Evolutionary conservation across 2,797 vertebrate genomes (phyloP).

Genomic region (Toxotes lorentzi): DNA sequence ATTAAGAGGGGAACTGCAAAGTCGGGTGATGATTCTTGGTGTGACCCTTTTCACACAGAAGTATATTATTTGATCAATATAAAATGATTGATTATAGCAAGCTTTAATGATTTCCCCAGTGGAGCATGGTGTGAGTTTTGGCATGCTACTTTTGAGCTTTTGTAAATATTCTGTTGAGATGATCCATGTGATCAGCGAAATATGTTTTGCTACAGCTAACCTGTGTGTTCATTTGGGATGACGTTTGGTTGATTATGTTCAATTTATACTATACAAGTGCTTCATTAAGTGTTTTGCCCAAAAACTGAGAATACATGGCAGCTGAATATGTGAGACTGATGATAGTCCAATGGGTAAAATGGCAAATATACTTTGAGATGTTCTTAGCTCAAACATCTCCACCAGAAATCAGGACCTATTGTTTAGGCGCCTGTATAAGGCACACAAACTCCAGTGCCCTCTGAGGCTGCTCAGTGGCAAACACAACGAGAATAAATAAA

Average conservation of each 20-base stretch:
- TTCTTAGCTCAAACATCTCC: neutral
- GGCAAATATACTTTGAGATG: neutral
- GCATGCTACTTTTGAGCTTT: no score
- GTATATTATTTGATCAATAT: neutral
- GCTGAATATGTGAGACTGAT: neutral
- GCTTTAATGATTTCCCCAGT: neutral
- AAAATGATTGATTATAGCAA: neutral
- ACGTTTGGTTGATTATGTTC: neutral
- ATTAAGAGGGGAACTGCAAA: neutral
- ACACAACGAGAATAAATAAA: neutral
- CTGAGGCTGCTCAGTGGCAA: neutral
- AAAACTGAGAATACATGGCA: neutral
- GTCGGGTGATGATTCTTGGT: neutral
- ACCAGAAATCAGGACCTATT: constrained; percentile 3
- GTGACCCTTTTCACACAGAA: neutral
- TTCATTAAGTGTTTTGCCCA: neutral
- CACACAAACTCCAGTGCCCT: neutral
- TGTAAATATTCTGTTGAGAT: neutral
- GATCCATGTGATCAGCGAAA: neutral
- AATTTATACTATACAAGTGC: neutral
- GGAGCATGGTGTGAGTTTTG: no score
- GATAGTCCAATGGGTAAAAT: neutral
- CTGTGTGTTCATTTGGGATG: neutral
- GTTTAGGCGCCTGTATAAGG: neutral
- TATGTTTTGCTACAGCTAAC: no score